Base-by-base conservation (phyloP, 2,797 vertebrate genomes). In the Loris lydekkerianus region DNA sequence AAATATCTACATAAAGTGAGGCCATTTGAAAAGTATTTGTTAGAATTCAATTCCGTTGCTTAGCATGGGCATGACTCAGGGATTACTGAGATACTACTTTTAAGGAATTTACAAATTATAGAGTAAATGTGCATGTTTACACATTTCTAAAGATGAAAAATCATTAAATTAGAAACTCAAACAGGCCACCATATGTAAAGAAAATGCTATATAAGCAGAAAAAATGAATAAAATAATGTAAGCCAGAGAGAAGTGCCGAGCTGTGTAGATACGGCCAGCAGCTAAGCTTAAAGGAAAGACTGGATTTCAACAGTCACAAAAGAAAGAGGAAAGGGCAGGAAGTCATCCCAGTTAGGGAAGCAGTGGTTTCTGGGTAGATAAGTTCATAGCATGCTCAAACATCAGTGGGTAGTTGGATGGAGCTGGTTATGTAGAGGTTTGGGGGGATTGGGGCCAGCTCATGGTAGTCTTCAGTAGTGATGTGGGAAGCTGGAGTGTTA, bases 101-200 rank as follows among this genome's bases (percentile, higher is more conserved):
- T 40, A 82, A 95, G 40, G 34, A 81, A 95, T 67, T 90, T 65
- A 72, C n/a, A 61, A 61, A 58, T 72, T 13, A 6, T 69, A 72
- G 43, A 46, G 6, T 23, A 93, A 82, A 89, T 81, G 53, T 6
- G 46, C 56, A 80, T 86, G 4, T 63, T 46, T 65, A 34, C 37
- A 76, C 65, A 87, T 93, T 34, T 75, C 37, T 72, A 76, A 84
- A 87, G 86, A 69, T 27, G 43, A 40, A 94, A 84, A 84, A 89
- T 77, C 18, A 31, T 92, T 84, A 46, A 29, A 89, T 43, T 21
- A 81, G 67, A 96, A 89, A 76, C 8, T n/a, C 43, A 46, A 87
- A 56, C 20, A 76, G 69, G 53, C 40, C 43, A 89, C 5, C 15
- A 34, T 46, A 37, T 88, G 40, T 18, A 90, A 87, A 91, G 46